Conservation (phyloP, 2,888 invertebrate species). For the Arrhopalites spinosus region DNA sequence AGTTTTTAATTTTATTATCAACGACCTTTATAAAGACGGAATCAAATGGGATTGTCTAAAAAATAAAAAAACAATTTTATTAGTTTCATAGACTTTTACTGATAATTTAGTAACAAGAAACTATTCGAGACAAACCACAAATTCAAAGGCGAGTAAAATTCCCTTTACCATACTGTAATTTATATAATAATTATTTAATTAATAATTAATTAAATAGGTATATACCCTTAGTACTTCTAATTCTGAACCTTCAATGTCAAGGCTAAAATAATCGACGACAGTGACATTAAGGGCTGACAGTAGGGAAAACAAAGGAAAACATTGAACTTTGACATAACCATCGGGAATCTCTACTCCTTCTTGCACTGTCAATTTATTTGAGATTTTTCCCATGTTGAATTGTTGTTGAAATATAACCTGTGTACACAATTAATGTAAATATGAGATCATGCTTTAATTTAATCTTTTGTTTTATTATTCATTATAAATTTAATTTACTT, state of each 20-base stretch:
- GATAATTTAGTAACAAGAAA: no score
- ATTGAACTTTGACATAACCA: conserved; percentile 56
- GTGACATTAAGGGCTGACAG: conserved; percentile 59
- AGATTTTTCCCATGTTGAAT: conserved; percentile 31
- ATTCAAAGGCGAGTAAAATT: no score
- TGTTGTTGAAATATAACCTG: conserved; percentile 27
- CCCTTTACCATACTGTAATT: no score
- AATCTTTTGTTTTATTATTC: conserved; percentile 17
- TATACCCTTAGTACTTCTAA: conserved; percentile 58
- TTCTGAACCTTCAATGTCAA: conserved; percentile 61
- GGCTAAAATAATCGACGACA: conserved; percentile 59
- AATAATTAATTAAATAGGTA: no score
- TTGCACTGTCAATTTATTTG: not conserved
- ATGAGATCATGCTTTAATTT: not conserved
- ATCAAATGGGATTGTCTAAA: conserved; percentile 60
- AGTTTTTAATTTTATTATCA: not conserved
- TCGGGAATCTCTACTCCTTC: not conserved
- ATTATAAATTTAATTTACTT: not conserved
- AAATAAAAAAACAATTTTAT: no score
- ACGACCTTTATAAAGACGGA: conserved; percentile 58
- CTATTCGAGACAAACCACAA: no score
- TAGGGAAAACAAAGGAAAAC: conserved; percentile 60
- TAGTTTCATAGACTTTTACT: no score
- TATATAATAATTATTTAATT: no score
- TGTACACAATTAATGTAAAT: not conserved